These are phyloP conservation scores for Megaceryle torquata DNA, from an alignment of 2,113 vertebrate genomes.

Conservation along the genomic window DNA sequence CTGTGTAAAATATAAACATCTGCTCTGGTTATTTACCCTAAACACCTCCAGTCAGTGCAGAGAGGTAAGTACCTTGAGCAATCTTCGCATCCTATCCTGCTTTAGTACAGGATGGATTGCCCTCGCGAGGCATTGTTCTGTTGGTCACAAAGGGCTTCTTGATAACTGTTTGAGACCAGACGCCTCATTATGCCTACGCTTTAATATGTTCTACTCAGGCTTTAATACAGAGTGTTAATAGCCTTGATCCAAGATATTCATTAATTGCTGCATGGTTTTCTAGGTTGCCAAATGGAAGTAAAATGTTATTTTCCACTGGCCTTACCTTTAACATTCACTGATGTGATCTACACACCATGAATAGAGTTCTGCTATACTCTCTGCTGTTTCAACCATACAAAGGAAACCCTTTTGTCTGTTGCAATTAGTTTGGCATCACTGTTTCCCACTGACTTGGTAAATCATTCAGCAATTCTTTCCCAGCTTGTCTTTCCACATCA, in stretches of 20 bases:
- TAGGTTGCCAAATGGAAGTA: background rate
- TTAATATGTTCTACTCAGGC: background rate
- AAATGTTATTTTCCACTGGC: background rate
- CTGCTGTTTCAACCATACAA: rapidly evolving
- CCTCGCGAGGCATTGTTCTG: rapidly evolving
- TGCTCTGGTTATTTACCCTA: background rate
- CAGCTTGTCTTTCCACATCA: background rate
- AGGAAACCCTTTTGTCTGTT: background rate
- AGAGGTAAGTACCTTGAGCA: background rate
- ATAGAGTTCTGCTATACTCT: background rate
- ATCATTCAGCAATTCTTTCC: background rate
- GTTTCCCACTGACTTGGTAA: background rate
- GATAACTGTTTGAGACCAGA: background rate
- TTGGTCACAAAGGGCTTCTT: background rate
- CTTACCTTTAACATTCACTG: background rate
- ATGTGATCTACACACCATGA: background rate
- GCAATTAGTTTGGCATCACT: background rate
- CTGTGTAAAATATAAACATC: background rate
- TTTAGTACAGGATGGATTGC: background rate
- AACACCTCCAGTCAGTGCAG: background rate
- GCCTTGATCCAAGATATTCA: background rate
- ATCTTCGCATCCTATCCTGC: background rate
- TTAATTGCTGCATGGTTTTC: background rate
- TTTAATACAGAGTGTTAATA: background rate
- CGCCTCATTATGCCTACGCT: background rate